A percentile compares a stretch with the other conserved stretches of the same genome.
Conservation (phyloP, 2,797 vertebrate genomes). For the Enteromius paludinosus region DNA sequence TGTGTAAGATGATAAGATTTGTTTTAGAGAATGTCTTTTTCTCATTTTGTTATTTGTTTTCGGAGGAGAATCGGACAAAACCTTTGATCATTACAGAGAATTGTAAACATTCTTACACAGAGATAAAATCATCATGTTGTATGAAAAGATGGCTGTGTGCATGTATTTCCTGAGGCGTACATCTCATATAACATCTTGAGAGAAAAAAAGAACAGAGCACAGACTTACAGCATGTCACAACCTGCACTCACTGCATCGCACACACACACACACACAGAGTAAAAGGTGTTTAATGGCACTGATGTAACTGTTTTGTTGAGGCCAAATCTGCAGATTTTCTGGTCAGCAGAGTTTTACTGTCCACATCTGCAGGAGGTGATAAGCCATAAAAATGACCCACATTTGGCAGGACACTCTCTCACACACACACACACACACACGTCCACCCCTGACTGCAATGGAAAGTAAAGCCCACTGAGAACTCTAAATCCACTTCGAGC, state of each 20-base stretch:
- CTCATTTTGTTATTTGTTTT: too few relatives aligned
- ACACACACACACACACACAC: conserved; percentile 27
- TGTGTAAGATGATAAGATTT: neutral
- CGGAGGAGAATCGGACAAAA: neutral
- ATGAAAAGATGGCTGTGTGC: neutral
- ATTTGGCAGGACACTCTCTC: conserved; percentile 50
- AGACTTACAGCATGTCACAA: conserved; percentile 12
- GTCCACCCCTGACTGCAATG: neutral
- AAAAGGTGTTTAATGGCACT: conserved; percentile 41
- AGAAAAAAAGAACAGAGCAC: neutral
- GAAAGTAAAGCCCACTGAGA: conserved; percentile 5
- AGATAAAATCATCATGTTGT: neutral
- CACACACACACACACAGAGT: conserved; percentile 45
- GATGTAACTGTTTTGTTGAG: conserved; percentile 45
- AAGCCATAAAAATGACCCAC: conserved; percentile 59
- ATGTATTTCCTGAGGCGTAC: conserved; percentile 12
- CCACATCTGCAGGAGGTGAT: conserved; percentile 63
- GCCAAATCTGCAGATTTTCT: conserved; percentile 58
- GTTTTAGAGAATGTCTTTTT: neutral
- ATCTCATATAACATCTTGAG: conserved; percentile 8
- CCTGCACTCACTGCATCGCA: conserved; percentile 1
- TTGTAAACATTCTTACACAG: neutral
- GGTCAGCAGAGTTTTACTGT: conserved; percentile 60
- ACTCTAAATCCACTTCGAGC: neutral
- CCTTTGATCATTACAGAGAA: neutral